Evolutionary conservation across 2,888 invertebrate species (phyloP), one percentile per base, ranked within the genome.

Genomic region (Pomacea canaliculata): DNA sequence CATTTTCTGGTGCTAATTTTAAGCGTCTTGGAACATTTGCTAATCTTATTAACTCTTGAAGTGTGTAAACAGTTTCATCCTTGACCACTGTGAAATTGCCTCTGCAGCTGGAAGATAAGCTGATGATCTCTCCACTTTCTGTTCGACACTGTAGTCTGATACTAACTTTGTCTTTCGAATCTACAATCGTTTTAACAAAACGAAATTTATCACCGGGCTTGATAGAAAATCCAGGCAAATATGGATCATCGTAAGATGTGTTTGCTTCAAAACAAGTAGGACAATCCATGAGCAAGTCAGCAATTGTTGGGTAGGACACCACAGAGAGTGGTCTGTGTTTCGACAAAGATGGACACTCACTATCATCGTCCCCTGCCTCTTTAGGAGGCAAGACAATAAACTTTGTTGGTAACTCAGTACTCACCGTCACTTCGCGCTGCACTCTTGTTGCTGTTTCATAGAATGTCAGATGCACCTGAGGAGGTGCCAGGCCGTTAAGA

Each of bases 241-340:
- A 85, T 48, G 85, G 87, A 76, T 86, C 85, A 70, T 85, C 85
- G 70, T 84, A 84, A 68, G 80, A 81, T 37, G 82, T 73, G 62
- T 84, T 86, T 2, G 86, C 85, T 71, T 84, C 83, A 71, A 87
- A 87, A 65, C 81, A 82, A 19, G 85, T 86, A 46, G 87, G 87
- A 77, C 85, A 85, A 49, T 83, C 86, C 67, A 81, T 79, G 49
- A 87, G 78, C n/a, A 87, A 79, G 76, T 87, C 87, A 19, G 80
- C 77, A 12, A 85, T 82, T 18, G 83, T 84, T 69, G 81, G 79
- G 71, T 83, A 85, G 46, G 84, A 73, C 23, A 80, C 46, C 66
- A 76, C 75, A 10, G 78, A 77, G 27, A 67, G 49, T 7, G 60
- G 70, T 65, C 75, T 73, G 48, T 16, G 23, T 10, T 67, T 27